phyloP scores from a whole-genome alignment of 2,113 vertebrate species.

The Ailurus styani region DNA sequence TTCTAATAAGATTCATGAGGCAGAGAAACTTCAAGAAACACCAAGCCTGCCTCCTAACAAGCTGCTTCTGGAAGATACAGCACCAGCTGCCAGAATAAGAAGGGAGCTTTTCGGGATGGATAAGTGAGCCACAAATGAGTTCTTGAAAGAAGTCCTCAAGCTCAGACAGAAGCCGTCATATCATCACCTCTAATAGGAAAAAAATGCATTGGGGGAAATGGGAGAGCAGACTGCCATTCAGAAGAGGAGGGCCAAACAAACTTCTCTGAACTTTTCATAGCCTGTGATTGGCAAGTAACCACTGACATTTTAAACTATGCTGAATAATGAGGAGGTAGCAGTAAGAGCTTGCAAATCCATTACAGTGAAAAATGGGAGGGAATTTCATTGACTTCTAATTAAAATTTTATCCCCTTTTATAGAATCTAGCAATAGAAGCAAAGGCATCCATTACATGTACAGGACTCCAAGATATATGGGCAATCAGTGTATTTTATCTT shows the following conservation, averaged over 20 bases:
- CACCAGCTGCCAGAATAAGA: neutral
- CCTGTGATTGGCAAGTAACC: neutral
- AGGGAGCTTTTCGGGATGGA: neutral
- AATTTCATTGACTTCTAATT: constrained; percentile 63
- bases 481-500: constrained; percentile 60
- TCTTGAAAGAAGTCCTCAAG: neutral
- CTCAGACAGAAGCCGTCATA: neutral
- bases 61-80: neutral
- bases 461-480: neutral
- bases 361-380: constrained; percentile 21
- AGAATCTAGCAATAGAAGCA: constrained; percentile 37
- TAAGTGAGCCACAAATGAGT: neutral
- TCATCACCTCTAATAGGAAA: neutral
- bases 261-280: neutral
- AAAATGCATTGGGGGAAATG: neutral
- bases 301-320: neutral
- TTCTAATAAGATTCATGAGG: neutral
- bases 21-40: neutral
- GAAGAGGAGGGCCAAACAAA: neutral
- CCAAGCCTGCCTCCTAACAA: neutral
- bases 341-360: constrained; percentile 26
- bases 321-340: constrained; percentile 20
- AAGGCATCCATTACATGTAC: constrained; percentile 3
- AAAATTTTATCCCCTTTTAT: constrained; percentile 45
- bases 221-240: neutral